Conservation (phyloP, 1,140 invertebrate genomes). For the Rhyacophila brunnea region DNA sequence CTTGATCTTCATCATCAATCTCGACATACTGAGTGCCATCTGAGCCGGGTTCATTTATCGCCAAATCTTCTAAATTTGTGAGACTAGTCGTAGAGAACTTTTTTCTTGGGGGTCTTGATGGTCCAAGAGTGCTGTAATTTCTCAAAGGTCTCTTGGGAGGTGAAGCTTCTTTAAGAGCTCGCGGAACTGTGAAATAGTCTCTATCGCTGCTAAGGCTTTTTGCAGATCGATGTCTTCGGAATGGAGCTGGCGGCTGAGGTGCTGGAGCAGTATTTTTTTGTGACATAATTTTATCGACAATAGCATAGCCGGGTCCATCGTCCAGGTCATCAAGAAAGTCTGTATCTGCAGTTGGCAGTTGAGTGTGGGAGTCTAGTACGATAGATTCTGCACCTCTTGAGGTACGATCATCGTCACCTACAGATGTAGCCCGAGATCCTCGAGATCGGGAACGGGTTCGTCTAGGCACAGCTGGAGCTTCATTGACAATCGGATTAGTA, state of each 20-base stretch:
- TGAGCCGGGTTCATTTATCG: conserved; percentile 46
- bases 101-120: conserved; percentile 56
- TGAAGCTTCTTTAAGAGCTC: conserved; percentile 48
- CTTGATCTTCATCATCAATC: conserved; percentile 57
- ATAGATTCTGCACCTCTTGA: conserved; percentile 69
- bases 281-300: conserved; percentile 59
- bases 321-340: conserved; percentile 53
- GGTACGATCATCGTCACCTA: conserved; percentile 67
- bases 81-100: conserved; percentile 52
- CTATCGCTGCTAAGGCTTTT: conserved; percentile 38
- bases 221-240: conserved; percentile 51
- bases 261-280: conserved; percentile 53
- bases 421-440: conserved; percentile 58
- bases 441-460: conserved; percentile 43
- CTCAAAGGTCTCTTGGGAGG: conserved; percentile 53
- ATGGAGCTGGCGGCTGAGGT: conserved; percentile 57
- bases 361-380: conserved; percentile 48
- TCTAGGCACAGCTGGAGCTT: conserved; percentile 46
- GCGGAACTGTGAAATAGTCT: conserved; percentile 57
- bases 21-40: conserved; percentile 61
- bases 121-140: conserved; percentile 69
- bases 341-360: conserved; percentile 43
- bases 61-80: conserved; percentile 46
- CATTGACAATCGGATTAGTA: conserved; percentile 46
- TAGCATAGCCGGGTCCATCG: conserved; percentile 64